A percentile compares a stretch with the other conserved stretches of the same genome.
Evolutionary conservation across 2,113 vertebrate genomes (phyloP).

Genomic region (Steatornis caripensis): DNA sequence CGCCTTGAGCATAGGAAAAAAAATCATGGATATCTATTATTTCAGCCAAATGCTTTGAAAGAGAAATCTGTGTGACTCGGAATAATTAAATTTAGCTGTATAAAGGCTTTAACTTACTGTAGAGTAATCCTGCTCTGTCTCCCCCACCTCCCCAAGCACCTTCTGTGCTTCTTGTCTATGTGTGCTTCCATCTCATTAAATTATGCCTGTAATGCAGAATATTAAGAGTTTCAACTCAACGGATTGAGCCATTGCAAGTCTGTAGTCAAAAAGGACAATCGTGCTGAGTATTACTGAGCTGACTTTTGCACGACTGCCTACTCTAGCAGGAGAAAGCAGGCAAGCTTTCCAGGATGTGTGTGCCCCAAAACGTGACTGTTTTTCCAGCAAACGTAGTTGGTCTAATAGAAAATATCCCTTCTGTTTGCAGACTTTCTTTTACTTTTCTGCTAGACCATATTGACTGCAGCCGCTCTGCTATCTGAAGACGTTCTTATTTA

Average conservation of each 20-base stretch:
- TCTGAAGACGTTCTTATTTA: background rate
- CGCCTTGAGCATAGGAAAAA: background rate
- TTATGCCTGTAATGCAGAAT: background rate
- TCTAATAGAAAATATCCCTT: background rate
- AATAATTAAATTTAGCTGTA: background rate
- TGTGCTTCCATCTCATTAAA: background rate
- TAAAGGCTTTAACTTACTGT: background rate
- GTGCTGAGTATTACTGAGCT: background rate
- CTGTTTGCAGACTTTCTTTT: background rate
- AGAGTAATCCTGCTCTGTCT: background rate
- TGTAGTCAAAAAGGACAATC: background rate
- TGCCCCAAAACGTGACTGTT: background rate
- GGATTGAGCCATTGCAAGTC: background rate
- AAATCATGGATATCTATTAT: background rate
- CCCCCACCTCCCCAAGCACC: background rate
- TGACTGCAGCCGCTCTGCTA: background rate
- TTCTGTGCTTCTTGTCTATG: background rate
- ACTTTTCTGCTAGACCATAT: background rate
- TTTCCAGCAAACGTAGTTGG: background rate
- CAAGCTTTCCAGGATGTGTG: background rate
- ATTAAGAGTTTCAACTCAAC: background rate
- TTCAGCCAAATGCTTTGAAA: slow-evolving; percentile 1
- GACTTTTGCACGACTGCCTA: background rate
- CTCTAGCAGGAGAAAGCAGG: background rate
- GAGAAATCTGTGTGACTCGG: background rate